phyloP scores from a whole-genome alignment of 92 coral and sea anemone species.

The Virgularia gustaviana region DNA sequence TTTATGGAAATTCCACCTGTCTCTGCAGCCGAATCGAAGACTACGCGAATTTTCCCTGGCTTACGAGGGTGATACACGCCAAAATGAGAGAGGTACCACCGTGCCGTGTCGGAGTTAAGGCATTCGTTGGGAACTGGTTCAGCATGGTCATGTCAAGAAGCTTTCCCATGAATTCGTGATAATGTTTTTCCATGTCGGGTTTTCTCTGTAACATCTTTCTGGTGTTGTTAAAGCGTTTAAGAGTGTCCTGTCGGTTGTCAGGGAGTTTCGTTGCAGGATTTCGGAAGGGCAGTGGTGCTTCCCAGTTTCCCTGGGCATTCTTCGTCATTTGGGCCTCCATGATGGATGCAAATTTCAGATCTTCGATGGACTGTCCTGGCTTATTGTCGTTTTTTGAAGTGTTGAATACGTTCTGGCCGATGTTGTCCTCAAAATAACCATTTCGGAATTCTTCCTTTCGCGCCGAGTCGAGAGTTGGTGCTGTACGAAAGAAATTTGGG shows the following conservation, averaged over 20 bases:
- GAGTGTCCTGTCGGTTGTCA: conserved; percentile 28
- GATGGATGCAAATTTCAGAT: conserved; percentile 16
- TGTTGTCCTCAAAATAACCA: conserved; percentile 27
- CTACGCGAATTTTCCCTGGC: too few species aligned
- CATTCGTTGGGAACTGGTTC: conserved; percentile 23
- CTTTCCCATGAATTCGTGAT: conserved; percentile 52
- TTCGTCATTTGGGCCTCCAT: conserved; percentile 29
- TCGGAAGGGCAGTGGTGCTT: conserved; percentile 46
- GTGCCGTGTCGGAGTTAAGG: conserved; percentile 2
- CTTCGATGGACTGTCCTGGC: conserved; percentile 36
- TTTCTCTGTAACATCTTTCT: conserved; percentile 13
- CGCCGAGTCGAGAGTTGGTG: background rate
- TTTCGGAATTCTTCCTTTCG: background rate
- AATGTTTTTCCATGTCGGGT: conserved; percentile 40
- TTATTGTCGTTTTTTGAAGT: conserved; percentile 38
- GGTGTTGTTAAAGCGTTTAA: conserved; percentile 13
- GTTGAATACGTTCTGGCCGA: conserved; percentile 21
- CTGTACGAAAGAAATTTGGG: conserved; percentile 36
- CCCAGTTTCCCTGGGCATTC: conserved; percentile 43
- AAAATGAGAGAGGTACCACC: conserved; percentile 42
- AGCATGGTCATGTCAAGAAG: conserved; percentile 42
- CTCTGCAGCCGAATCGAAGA: conserved; percentile 57
- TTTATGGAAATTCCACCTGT: too few species aligned
- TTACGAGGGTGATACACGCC: too few species aligned
- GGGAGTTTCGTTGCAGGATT: conserved; percentile 20